Evolutionary conservation across 92 coral and sea anemone species (phyloP).

Genomic region (Palythoa caribaeorum): DNA sequence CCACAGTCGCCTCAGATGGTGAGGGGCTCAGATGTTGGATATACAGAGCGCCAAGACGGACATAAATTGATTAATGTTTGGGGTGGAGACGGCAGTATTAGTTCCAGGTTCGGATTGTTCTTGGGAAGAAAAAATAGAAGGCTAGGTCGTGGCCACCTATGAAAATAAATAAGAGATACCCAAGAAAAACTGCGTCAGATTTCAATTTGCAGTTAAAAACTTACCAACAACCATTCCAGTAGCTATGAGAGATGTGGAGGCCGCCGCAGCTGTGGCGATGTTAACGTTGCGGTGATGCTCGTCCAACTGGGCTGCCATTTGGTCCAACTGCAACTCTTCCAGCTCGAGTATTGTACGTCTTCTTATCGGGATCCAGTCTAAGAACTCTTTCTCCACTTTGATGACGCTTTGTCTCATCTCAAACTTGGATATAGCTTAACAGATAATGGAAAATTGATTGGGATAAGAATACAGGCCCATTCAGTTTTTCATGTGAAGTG

Average conservation of each 20-base stretch:
- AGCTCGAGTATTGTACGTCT: conserved; percentile 65
- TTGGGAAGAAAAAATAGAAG: no score
- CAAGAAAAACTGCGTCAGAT: neutral
- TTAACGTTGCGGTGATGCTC: conserved; percentile 68
- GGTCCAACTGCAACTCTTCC: conserved; percentile 58
- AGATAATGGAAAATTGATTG: neutral
- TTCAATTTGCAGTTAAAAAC: neutral
- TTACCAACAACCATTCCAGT: conserved; percentile 70
- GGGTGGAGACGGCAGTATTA: no score
- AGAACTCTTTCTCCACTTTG: conserved; percentile 51
- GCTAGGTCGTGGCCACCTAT: no score
- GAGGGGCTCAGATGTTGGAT: no score
- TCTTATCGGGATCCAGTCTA: conserved; percentile 65
- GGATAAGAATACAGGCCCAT: no score
- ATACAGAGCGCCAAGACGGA: no score
- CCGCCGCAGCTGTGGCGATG: conserved; percentile 73
- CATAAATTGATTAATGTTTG: no score
- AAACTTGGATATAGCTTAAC: conserved; percentile 44
- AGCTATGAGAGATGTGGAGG: conserved; percentile 67
- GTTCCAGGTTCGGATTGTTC: no score
- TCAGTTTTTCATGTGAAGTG: no score
- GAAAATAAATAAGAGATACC: neutral
- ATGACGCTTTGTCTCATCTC: conserved; percentile 43
- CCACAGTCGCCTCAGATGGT: no score
- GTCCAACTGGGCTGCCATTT: conserved; percentile 57